Evolutionary conservation across 2,797 vertebrate genomes (phyloP).

Genomic region (Oryzias dopingdopingensis): DNA sequence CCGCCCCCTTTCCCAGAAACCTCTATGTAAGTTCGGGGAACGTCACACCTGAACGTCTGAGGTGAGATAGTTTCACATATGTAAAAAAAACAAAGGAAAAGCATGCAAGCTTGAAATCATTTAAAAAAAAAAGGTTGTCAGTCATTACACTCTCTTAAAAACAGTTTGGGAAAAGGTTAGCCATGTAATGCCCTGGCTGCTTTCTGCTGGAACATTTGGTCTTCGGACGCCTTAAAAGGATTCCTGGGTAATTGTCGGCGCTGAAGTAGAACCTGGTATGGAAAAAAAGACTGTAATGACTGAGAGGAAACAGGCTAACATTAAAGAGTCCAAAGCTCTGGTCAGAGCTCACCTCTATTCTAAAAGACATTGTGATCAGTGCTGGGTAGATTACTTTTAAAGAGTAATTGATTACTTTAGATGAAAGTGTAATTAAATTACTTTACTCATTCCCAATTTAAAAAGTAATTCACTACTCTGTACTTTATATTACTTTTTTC

Average conservation of each 20-base stretch:
- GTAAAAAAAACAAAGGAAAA: no score
- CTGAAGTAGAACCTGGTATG: slow-evolving; percentile 58
- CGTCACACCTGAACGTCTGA: slow-evolving; percentile 23
- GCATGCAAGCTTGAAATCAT: no score
- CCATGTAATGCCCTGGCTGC: slow-evolving; percentile 41
- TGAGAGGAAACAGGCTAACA: slow-evolving; percentile 44
- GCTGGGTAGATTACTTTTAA: no score
- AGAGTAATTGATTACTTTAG: no score
- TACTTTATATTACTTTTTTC: no score
- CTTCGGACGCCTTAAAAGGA: slow-evolving; percentile 59
- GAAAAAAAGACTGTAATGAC: slow-evolving; percentile 57
- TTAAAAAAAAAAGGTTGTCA: slow-evolving; percentile 11
- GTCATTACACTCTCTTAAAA: slow-evolving; percentile 46
- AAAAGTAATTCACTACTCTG: no score
- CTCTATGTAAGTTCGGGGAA: slow-evolving; percentile 34
- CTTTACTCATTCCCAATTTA: no score
- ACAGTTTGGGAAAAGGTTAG: slow-evolving; percentile 49
- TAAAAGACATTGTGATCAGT: no score
- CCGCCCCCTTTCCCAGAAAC: slow-evolving; percentile 8
- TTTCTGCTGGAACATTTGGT: slow-evolving; percentile 50
- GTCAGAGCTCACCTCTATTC: slow-evolving; percentile 23
- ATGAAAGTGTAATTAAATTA: no score
- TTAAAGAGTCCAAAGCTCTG: slow-evolving; percentile 35
- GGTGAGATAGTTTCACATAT: slow-evolving; percentile 31
- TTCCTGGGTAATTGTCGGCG: slow-evolving; percentile 69